A percentile compares a stretch with the other conserved stretches of the same genome.
Conservation (phyloP, 2,113 vertebrate genomes). For the Notothenia coriiceps region DNA sequence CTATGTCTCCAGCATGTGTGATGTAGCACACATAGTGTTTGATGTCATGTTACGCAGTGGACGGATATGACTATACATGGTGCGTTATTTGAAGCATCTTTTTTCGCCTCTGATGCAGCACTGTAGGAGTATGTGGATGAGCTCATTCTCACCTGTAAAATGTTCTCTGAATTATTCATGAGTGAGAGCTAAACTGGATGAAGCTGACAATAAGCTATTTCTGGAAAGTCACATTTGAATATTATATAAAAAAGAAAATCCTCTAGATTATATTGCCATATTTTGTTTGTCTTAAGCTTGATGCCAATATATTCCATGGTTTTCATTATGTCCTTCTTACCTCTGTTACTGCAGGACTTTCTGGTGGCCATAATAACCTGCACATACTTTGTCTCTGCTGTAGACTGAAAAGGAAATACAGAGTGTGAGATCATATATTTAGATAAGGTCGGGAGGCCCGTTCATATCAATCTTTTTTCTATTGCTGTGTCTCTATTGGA, state of each 20-base stretch:
- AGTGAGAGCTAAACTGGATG: constrained; percentile 44
- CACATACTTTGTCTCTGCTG: not conserved
- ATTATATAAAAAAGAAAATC: constrained; percentile 23
- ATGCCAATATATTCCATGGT: not conserved
- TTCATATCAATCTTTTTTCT: not conserved
- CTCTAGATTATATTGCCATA: not conserved
- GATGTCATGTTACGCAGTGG: not conserved
- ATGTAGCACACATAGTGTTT: not conserved
- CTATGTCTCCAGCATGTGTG: constrained; percentile 6
- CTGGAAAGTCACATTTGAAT: constrained; percentile 56
- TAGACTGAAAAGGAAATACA: constrained; percentile 1
- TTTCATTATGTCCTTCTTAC: not conserved
- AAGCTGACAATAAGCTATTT: constrained; percentile 64
- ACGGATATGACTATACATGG: not conserved
- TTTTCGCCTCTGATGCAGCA: constrained; percentile 7
- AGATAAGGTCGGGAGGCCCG: not conserved
- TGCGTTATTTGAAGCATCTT: not conserved
- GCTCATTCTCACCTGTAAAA: constrained; percentile 72
- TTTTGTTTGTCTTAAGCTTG: not conserved
- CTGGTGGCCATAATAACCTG: constrained; percentile 3
- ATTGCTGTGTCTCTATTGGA: not conserved
- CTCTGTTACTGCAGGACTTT: not conserved
- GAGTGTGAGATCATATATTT: constrained; percentile 2
- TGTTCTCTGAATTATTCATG: constrained; percentile 68
- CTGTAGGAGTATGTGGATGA: constrained; percentile 43